Conservation (phyloP, 2,113 vertebrate species). For the Campylomormyrus tamandua region DNA sequence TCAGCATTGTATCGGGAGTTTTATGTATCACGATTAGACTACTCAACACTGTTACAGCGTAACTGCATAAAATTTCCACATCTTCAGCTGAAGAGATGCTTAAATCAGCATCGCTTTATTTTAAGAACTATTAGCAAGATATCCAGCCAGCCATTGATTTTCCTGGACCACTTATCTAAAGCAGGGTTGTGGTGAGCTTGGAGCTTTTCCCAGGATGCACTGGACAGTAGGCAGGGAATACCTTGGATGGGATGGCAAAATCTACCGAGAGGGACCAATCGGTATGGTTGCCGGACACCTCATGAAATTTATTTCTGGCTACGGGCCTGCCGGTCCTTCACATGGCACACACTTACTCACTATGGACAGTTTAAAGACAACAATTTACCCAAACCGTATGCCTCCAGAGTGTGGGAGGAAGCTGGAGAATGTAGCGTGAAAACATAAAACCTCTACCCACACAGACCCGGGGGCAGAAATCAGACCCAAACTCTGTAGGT, state of each 20-base stretch:
- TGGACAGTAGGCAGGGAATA: background rate
- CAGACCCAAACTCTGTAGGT: background rate
- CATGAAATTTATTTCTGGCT: background rate
- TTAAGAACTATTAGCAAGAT: background rate
- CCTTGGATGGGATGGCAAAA: background rate
- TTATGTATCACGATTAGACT: background rate
- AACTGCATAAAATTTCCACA: background rate
- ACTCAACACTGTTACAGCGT: background rate
- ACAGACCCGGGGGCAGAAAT: background rate
- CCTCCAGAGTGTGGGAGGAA: background rate
- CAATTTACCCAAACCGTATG: conserved; percentile 1
- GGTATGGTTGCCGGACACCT: background rate
- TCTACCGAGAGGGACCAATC: background rate
- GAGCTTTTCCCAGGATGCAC: background rate
- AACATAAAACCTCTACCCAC: background rate
- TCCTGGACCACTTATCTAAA: background rate
- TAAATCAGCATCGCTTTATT: background rate
- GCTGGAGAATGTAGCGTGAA: background rate
- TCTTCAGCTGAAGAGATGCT: background rate
- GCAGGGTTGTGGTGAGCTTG: background rate
- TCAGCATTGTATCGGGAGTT: background rate
- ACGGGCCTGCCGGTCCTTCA: background rate
- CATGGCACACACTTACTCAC: background rate
- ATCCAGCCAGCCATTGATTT: background rate
- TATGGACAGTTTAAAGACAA: background rate